Percentiles rank a stretch among this genome's conserved stretches.
phyloP scores from a whole-genome alignment of 2,113 vertebrate species.

The Prunella himalayana region DNA sequence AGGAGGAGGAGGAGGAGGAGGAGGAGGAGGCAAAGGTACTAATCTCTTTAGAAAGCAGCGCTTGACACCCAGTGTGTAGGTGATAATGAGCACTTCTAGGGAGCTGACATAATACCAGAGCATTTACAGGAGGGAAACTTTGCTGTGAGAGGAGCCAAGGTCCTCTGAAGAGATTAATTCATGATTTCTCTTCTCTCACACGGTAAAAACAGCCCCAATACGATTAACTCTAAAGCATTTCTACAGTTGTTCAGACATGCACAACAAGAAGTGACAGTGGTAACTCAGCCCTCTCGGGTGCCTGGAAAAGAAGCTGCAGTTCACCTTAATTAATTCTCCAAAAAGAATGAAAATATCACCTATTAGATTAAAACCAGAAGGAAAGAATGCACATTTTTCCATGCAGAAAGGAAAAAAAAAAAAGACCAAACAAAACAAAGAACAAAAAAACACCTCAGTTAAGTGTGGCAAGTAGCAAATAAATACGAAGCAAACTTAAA shows the following conservation, averaged over 20 bases:
- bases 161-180: slow-evolving; percentile 38
- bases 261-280: neutral
- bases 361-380: neutral
- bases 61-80: slow-evolving; percentile 49
- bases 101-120: slow-evolving; percentile 31
- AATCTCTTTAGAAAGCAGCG: slow-evolving; percentile 49
- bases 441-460: neutral
- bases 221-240: neutral
- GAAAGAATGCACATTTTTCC: neutral
- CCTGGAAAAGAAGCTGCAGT: neutral
- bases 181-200: neutral
- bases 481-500: neutral
- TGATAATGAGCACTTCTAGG: slow-evolving; percentile 42
- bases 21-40: slow-evolving; percentile 31
- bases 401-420: neutral
- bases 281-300: neutral
- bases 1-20: neutral
- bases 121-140: neutral
- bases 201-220: neutral
- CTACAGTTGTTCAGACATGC: neutral
- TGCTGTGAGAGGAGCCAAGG: neutral
- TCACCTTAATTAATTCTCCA: neutral
- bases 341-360: neutral
- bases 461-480: neutral
- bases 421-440: no score